Percentiles rank a stretch among this genome's conserved stretches.
Conservation (phyloP, 1,140 invertebrate genomes). For the Drosophila lacteicornis region DNA sequence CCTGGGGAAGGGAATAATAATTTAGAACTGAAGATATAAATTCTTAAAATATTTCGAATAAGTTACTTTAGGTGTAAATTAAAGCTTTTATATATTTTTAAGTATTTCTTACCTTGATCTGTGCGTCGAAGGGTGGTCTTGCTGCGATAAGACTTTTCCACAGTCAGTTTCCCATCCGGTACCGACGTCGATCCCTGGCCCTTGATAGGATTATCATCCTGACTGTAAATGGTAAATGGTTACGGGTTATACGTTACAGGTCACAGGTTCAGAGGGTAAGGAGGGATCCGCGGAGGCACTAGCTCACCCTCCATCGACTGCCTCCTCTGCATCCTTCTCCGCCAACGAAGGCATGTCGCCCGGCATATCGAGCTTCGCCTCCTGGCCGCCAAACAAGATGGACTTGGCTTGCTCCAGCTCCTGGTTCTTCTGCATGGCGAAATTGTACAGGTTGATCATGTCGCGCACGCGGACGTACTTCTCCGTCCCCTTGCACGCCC, state of each 20-base stretch:
- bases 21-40: too few relatives aligned
- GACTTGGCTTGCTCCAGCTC: conserved; percentile 65
- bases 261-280: not conserved
- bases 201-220: conserved; percentile 23
- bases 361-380: conserved; percentile 8
- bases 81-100: not conserved
- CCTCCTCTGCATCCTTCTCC: conserved; percentile 8
- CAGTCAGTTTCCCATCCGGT: not conserved
- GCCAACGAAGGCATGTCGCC: conserved; percentile 8
- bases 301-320: conserved; percentile 8
- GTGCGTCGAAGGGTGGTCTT: conserved; percentile 72
- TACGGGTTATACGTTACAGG: not conserved
- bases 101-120: conserved; percentile 41
- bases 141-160: conserved; percentile 64
- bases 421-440: conserved; percentile 69
- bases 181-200: conserved; percentile 23
- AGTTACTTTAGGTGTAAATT: not conserved
- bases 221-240: not conserved
- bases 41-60: too few relatives aligned
- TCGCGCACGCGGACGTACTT: conserved; percentile 64
- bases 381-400: conserved; percentile 41
- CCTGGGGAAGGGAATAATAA: conserved; percentile 29
- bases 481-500: conserved; percentile 16
- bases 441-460: conserved; percentile 73
- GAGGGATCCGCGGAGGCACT: fast-evolving